phyloP scores from a whole-genome alignment of 2,888 invertebrate species.

The Cephonodes hylas region DNA sequence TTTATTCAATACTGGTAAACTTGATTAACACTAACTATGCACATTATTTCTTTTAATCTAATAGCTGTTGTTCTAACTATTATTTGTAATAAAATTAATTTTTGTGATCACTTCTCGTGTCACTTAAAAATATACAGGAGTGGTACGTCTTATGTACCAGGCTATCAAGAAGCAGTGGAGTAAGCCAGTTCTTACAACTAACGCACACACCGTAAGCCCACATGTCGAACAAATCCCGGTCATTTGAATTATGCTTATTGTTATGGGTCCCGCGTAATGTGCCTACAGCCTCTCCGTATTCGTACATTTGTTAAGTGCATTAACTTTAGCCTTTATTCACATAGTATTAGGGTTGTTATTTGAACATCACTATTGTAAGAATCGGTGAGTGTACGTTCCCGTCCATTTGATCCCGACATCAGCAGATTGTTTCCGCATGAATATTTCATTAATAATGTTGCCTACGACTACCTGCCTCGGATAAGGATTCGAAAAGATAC shows the following conservation, averaged over 20 bases:
- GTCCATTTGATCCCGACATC: constrained; percentile 34
- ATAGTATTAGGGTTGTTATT: neutral
- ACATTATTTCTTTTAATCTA: neutral
- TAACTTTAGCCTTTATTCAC: neutral
- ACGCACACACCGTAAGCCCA: constrained; percentile 33
- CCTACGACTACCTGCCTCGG: constrained; percentile 31
- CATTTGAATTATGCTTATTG: constrained; percentile 62
- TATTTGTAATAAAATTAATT: too few species aligned
- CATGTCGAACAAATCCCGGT: constrained; percentile 53
- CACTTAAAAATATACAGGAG: too few species aligned
- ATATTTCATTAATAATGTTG: constrained; percentile 57
- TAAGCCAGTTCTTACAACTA: constrained; percentile 27
- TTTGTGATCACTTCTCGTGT: too few species aligned
- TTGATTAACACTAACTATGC: neutral
- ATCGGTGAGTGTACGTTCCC: constrained; percentile 10
- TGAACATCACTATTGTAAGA: neutral
- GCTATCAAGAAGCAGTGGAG: constrained; percentile 35
- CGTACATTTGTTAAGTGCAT: constrained; percentile 24
- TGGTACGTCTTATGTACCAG: constrained; percentile 17
- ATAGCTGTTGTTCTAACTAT: neutral
- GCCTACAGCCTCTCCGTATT: constrained; percentile 38
- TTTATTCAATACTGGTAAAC: too few species aligned
- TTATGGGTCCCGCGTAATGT: constrained; percentile 47
- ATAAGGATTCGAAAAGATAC: constrained; percentile 20
- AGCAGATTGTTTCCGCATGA: constrained; percentile 54